Conservation (phyloP, 2,888 invertebrate species). For the Leptodirus hochenwartii region DNA sequence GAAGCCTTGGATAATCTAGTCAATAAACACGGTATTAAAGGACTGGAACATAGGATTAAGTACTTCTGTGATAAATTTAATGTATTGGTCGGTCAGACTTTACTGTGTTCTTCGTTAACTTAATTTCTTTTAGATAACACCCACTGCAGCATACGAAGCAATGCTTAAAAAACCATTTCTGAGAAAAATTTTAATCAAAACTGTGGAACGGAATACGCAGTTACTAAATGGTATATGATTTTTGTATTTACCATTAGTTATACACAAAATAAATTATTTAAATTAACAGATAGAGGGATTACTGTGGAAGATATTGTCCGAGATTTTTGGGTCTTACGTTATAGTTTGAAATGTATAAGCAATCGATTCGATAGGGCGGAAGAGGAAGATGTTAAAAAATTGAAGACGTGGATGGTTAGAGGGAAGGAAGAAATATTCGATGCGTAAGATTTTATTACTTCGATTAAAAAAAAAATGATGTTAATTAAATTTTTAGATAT, state of each 20-base stretch:
- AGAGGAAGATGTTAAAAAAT: conserved; percentile 19
- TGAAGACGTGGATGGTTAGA: conserved; percentile 32
- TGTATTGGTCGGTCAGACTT: no score
- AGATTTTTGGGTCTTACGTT: conserved; percentile 28
- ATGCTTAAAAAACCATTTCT: conserved; percentile 8
- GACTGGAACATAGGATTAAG: no score
- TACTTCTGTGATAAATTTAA: no score
- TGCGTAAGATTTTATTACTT: conserved; percentile 18
- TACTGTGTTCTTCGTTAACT: no score
- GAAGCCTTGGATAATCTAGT: no score
- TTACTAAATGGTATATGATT: conserved; percentile 6
- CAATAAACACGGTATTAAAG: no score
- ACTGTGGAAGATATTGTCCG: conserved; percentile 21
- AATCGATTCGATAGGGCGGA: conserved; percentile 21
- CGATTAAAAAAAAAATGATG: neutral
- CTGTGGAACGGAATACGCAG: conserved; percentile 4
- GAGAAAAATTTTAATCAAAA: conserved; percentile 1
- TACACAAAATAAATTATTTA: conserved; percentile 4
- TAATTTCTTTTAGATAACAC: conserved; percentile 5
- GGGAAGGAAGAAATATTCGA: conserved; percentile 21
- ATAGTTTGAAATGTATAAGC: conserved; percentile 19
- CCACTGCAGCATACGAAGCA: conserved; percentile 5
- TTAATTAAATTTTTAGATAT: conserved; percentile 19
- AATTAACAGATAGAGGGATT: conserved; percentile 22
- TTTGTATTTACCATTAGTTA: conserved; percentile 1